phyloP scores from a whole-genome alignment of 1,140 invertebrate species.

The Diabrotica virgifera region DNA sequence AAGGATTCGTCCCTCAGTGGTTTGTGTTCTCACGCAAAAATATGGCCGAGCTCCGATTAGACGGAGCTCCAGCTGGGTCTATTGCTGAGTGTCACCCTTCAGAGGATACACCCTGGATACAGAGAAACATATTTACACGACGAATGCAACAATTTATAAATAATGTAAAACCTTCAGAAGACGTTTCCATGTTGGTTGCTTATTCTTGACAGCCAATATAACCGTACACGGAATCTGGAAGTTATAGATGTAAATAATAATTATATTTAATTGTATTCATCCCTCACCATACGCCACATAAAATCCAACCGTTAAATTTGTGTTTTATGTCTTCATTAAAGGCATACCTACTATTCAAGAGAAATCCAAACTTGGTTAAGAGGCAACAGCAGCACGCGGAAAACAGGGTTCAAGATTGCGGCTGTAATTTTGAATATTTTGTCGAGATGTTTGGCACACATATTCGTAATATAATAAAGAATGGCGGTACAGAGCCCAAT shows the following conservation, averaged over 20 bases:
- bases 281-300: no score
- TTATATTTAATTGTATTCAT: constrained; percentile 35
- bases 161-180: constrained; percentile 25
- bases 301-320: no score
- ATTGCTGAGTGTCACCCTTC: constrained; percentile 38
- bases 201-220: constrained; percentile 35
- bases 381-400: no score
- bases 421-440: no score
- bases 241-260: constrained; percentile 35
- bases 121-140: constrained; percentile 31
- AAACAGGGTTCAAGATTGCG: no score
- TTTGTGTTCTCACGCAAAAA: constrained; percentile 40
- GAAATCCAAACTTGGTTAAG: constrained; percentile 39
- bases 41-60: constrained; percentile 24
- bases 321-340: no score
- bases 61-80: constrained; percentile 40
- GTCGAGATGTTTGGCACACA: no score
- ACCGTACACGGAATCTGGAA: no score
- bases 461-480: no score
- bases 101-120: constrained; percentile 36
- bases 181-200: constrained; percentile 28
- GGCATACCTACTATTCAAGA: no score
- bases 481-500: no score
- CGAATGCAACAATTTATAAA: constrained; percentile 37
- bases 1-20: constrained; percentile 41